Evolutionary conservation across 2,888 invertebrate genomes (phyloP).

Genomic region (Anthrax anthrax): DNA sequence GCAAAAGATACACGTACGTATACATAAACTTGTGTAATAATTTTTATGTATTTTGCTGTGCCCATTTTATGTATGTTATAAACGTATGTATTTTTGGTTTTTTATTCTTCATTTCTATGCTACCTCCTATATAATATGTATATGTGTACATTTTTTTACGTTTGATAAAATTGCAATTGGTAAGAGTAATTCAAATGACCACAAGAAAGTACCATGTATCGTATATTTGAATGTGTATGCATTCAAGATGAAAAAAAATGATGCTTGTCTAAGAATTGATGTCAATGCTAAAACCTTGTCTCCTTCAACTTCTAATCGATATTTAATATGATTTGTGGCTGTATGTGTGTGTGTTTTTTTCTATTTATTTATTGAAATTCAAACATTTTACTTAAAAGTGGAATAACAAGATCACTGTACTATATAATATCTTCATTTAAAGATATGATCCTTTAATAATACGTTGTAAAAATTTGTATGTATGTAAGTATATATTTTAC

Average conservation of each 20-base stretch:
- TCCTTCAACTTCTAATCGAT: neutral
- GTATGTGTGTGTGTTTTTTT: neutral
- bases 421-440: too few relatives aligned
- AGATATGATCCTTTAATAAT: conserved; percentile 3
- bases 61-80: too few relatives aligned
- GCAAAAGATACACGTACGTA: too few relatives aligned
- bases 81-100: neutral
- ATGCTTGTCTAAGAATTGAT: conserved; percentile 2
- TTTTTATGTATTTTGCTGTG: neutral
- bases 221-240: too few relatives aligned
- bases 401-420: conserved; percentile 2
- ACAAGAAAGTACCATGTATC: neutral
- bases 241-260: too few relatives aligned
- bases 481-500: neutral
- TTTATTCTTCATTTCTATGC: neutral
- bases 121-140: neutral
- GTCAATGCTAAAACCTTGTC: neutral
- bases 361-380: neutral
- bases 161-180: too few relatives aligned
- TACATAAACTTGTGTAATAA: neutral
- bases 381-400: conserved; percentile 1
- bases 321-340: too few relatives aligned
- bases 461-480: neutral
- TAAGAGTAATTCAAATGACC: neutral
- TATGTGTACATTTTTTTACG: neutral